Conservation (phyloP, 2,888 invertebrate species). For the Mesopsocus fuscifrons region DNA sequence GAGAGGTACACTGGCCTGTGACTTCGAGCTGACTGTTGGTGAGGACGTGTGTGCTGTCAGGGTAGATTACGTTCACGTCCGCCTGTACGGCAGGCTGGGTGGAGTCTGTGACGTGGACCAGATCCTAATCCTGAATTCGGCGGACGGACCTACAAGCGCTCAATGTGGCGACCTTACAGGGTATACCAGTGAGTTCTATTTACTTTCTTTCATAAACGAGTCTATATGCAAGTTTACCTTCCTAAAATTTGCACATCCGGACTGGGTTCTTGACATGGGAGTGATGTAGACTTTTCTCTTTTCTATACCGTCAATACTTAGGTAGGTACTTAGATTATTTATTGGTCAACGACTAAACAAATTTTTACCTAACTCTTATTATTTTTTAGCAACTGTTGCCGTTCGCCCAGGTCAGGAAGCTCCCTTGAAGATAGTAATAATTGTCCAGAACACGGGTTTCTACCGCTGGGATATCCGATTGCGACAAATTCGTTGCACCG, state of each 20-base stretch:
- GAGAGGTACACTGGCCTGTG: conserved; percentile 21
- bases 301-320: too few relatives aligned
- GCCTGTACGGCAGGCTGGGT: conserved; percentile 20
- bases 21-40: conserved; percentile 20
- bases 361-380: too few relatives aligned
- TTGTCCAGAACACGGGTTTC: conserved; percentile 23
- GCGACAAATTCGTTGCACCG: conserved; percentile 21
- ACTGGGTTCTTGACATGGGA: too few relatives aligned
- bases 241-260: too few relatives aligned
- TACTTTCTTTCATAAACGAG: too few relatives aligned
- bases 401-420: conserved; percentile 21
- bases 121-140: conserved; percentile 22
- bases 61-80: conserved; percentile 21
- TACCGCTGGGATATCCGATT: conserved; percentile 23
- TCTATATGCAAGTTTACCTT: too few relatives aligned
- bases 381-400: conserved; percentile 21
- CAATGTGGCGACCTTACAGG: conserved; percentile 24
- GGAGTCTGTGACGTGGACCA: conserved; percentile 24
- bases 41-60: conserved; percentile 21
- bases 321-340: too few relatives aligned
- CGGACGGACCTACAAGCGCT: conserved; percentile 23
- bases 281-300: too few relatives aligned
- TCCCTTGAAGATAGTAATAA: conserved; percentile 22
- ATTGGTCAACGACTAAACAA: too few relatives aligned
- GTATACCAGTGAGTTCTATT: conserved; percentile 22